Evolutionary conservation across 2,888 invertebrate species (phyloP).

Genomic region (Stratiomys singularior): DNA sequence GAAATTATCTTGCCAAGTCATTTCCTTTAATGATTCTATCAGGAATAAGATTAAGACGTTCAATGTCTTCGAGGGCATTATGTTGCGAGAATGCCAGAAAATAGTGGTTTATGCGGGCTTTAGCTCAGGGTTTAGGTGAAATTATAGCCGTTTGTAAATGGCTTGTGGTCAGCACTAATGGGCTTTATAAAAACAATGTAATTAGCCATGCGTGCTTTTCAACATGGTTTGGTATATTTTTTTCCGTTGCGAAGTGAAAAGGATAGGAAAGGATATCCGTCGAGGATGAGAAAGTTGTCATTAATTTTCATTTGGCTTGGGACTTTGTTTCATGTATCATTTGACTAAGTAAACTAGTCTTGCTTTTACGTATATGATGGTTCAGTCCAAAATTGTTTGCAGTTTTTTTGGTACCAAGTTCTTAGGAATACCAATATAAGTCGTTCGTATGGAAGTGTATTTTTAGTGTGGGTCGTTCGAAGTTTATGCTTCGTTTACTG

Average conservation of each 20-base stretch:
- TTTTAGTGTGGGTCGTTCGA: no score
- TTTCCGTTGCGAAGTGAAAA: no score
- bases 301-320: no score
- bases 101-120: conserved; percentile 17
- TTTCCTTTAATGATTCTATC: conserved; percentile 44
- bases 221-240: conserved; percentile 12
- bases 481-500: no score
- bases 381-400: not conserved
- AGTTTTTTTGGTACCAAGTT: no score
- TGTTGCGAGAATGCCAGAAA: not conserved
- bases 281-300: no score
- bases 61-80: not conserved
- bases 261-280: no score
- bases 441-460: no score
- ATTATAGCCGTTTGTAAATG: conserved; percentile 26
- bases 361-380: conserved; percentile 10
- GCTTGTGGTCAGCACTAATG: conserved; percentile 35
- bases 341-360: not conserved
- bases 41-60: conserved; percentile 41
- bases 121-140: not conserved
- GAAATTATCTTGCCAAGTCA: conserved; percentile 45
- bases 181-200: conserved; percentile 42
- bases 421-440: no score
- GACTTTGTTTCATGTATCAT: no score
- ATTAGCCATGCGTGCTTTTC: conserved; percentile 38